Evolutionary conservation across 2,797 vertebrate genomes (phyloP), one percentile per base, ranked within the genome.

Genomic region (Tympanoctomys barrerae): DNA sequence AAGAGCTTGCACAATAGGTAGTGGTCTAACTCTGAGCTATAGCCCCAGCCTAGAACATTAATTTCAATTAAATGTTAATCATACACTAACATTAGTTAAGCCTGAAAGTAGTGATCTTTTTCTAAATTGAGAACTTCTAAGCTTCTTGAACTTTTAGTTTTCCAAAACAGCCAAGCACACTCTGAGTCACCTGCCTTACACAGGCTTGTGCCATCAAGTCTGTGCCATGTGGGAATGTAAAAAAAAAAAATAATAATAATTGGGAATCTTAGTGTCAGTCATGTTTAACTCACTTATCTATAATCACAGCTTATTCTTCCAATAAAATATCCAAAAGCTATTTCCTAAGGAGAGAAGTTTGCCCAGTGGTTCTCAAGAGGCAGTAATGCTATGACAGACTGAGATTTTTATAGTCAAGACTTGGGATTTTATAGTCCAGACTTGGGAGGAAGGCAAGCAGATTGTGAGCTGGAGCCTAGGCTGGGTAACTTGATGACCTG

Each of bases 251-350:
- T 49, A 88, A 70, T 71, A 82, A 73, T 39, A 12, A 87, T 49
- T 68, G 68, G 91, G 46, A 36, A 87, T 90, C 73, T 87, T n/a
- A 85, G 39, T 59, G 90, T 59, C 83, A 93, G 62, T 57, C 13
- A 59, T 66, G 52, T 66, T 93, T 68, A 70, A 87, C 28, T 94
- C 21, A 28, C 16, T 79, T 89, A 13, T 22, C 21, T 42, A 52
- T 85, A 62, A 84, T 62, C 61, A 93, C 4, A 61, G 24, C 13
- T 14, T 3, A n/a, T 62, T 42, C 46, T 75, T 83, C 26, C 64
- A 80, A 39, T 31, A 90, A 95, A 91, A 78, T 71, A 94, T 28
- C 24, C 71, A 82, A 91, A 87, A 90, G 3, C 1, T 91, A 46
- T 85, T 96, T 89, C 46, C 9, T 42, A 39, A 91, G 66, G 28